Evolutionary conservation across 2,797 vertebrate genomes (phyloP).

Genomic region (Heterohyrax brucei): DNA sequence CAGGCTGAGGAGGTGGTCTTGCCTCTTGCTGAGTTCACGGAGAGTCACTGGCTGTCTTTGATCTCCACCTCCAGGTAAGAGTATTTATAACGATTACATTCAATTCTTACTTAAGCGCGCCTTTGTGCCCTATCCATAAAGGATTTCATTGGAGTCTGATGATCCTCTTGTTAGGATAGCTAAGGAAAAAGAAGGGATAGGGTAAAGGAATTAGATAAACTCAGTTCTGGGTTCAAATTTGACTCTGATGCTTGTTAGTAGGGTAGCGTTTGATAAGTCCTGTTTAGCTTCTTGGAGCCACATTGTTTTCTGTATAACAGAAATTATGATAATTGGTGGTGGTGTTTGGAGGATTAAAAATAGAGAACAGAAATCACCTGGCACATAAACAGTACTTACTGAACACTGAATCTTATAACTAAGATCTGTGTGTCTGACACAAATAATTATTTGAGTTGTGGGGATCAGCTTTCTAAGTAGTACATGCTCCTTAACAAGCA

Average conservation of each 20-base stretch:
- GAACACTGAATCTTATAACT: neutral
- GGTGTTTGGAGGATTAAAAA: slow-evolving; percentile 27
- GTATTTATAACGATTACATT: neutral
- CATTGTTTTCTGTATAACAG: neutral
- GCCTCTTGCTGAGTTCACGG: slow-evolving; percentile 58
- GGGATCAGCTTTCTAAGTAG: neutral
- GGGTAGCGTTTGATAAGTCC: neutral
- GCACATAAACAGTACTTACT: neutral
- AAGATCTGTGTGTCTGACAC: neutral
- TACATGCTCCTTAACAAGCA: neutral
- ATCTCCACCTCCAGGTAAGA: slow-evolving; percentile 89
- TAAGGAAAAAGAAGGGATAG: neutral
- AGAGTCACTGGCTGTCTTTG: slow-evolving; percentile 71
- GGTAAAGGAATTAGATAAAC: neutral
- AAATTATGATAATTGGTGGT: neutral
- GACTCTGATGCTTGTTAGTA: neutral
- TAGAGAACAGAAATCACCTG: neutral
- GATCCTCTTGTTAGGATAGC: neutral
- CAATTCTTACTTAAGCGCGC: neutral
- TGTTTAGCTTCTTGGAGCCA: slow-evolving; percentile 6
- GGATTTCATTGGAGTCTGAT: neutral
- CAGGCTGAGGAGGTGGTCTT: slow-evolving; percentile 34
- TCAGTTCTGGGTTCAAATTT: slow-evolving; percentile 13
- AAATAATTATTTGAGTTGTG: neutral
- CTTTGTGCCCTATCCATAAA: neutral